Base-by-base conservation (phyloP, 2,113 vertebrate genomes). In the Alosa alosa region DNA sequence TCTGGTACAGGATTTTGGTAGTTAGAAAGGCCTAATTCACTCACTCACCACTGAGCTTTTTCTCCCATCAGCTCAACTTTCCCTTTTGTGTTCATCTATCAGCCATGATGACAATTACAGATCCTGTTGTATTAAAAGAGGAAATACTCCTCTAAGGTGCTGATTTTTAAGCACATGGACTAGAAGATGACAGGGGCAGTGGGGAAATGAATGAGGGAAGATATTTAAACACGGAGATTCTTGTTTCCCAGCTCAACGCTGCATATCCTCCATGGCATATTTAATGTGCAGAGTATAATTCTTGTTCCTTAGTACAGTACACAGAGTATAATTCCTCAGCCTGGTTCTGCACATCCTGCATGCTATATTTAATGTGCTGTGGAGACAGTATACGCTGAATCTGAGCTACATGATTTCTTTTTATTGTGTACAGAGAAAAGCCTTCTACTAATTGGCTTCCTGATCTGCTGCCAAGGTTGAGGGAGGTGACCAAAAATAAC, bases 381-480 rank as follows among this genome's bases (percentile, higher is more conserved):
- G 25, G 64, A 11, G 25, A 60, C 20, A 60, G 18, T 22, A 22
- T 22, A 22, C 20, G 55, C 9, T 60, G 55, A 7, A 22, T 60
- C 55, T 6, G 55, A 6, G 18, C 18, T 22, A 7, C 20, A 60
- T 72, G n/a, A 72, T 36, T 72, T 6, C 64, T 60, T 25, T 72
- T 72, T 31, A 36, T 36, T 72, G 64, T 64, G 22, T 72, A 31
- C 64, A 72, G 9, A 72, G 7, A 4, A 72, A 25, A 72, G 64
- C 3, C 25, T 31, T 10, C 64, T 13, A 36, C 25, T 72, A 72
- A 72, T 31, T 72, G 13, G 64, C 13, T 72, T 72, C 25, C 64
- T 72, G 64, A 36, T 72, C 64, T 15, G 31, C 64, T 72, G 64
- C 64, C 64, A 72, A 72, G 64, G 64, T 36, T 72, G 64, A 72